Conservation (phyloP, 2,888 invertebrate species). For the Cryptocheilus praepositus region DNA sequence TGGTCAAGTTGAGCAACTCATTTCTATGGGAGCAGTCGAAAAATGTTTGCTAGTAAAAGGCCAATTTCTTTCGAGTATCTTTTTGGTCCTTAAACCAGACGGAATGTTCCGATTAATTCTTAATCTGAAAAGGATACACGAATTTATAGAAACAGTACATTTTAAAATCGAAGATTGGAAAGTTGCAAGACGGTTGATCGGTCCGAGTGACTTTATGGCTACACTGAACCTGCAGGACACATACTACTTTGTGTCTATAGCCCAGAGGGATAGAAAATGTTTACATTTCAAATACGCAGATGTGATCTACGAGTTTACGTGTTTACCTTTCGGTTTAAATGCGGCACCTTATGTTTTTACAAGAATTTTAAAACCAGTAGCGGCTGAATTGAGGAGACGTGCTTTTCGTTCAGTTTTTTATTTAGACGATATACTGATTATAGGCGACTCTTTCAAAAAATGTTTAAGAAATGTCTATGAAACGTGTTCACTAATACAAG, state of each 20-base stretch:
- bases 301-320: neutral
- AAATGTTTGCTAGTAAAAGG: too few species aligned
- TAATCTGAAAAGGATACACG: neutral
- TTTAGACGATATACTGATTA: neutral
- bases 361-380: conserved; percentile 1
- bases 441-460: neutral
- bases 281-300: neutral
- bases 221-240: neutral
- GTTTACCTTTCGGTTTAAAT: neutral
- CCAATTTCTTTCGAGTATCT: too few species aligned
- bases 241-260: neutral
- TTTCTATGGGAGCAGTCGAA: too few species aligned
- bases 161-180: neutral
- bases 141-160: neutral
- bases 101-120: neutral
- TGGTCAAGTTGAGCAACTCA: too few species aligned
- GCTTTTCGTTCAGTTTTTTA: neutral
- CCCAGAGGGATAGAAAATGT: neutral
- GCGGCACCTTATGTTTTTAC: neutral
- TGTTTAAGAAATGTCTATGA: neutral
- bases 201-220: neutral
- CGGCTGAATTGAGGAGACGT: neutral
- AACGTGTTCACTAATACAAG: neutral
- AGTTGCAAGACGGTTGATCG: neutral
- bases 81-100: too few species aligned